Conservation (phyloP, 1,140 invertebrate genomes). For the Lysiphlebus fabarum region DNA sequence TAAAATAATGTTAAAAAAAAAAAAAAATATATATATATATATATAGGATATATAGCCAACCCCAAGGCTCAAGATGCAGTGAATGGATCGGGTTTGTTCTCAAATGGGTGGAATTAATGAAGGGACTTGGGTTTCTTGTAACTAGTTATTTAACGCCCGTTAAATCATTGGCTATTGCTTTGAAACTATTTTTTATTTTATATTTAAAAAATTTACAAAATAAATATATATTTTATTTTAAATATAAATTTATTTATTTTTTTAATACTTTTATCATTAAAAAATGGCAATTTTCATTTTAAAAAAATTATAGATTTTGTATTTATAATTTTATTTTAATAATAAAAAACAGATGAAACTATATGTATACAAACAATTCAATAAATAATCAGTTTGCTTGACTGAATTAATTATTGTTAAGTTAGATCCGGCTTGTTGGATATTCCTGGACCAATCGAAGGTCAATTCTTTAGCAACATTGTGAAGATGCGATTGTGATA, state of each 20-base stretch:
- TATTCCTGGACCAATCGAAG: constrained; percentile 5
- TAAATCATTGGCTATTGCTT: constrained; percentile 1
- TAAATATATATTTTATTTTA: too few relatives aligned
- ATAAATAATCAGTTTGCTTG: too few relatives aligned
- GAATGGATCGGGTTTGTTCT: not conserved
- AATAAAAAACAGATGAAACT: too few relatives aligned
- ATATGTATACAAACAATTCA: too few relatives aligned
- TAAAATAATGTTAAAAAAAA: not conserved
- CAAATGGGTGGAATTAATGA: constrained; percentile 17
- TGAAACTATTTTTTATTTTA: not conserved
- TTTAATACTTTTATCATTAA: too few relatives aligned
- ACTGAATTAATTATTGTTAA: not conserved
- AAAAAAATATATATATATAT: too few relatives aligned
- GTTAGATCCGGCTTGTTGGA: not conserved
- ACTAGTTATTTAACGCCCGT: constrained; percentile 13
- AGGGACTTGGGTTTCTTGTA: constrained; percentile 6
- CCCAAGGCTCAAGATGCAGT: constrained; percentile 4
- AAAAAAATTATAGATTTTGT: too few relatives aligned
- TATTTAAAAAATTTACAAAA: too few relatives aligned
- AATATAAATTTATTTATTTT: too few relatives aligned
- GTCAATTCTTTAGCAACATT: not conserved
- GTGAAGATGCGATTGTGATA: constrained; percentile 6
- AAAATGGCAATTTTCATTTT: too few relatives aligned
- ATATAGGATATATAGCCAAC: constrained; percentile 9
- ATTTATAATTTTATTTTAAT: too few relatives aligned